phyloP scores from a whole-genome alignment of 2,888 invertebrate genomes.

The Cistogaster globosa region DNA sequence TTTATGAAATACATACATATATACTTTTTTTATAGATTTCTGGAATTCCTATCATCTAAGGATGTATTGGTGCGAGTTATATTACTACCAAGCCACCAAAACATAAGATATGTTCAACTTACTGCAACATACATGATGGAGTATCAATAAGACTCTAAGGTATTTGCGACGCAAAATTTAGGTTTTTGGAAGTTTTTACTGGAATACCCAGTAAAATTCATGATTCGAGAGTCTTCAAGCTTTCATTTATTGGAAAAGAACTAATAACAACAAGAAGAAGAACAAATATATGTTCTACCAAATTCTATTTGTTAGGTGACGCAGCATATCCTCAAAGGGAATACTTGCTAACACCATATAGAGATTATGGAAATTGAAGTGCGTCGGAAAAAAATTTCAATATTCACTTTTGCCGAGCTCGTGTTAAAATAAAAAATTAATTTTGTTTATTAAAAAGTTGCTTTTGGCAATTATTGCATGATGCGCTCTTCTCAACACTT shows the following conservation, averaged over 20 bases:
- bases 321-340: constrained; percentile 57
- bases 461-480: constrained; percentile 72
- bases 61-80: constrained; percentile 57
- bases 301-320: constrained; percentile 61
- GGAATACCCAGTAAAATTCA: constrained; percentile 76
- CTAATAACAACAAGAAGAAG: too few species aligned
- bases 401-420: constrained; percentile 72
- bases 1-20: not conserved
- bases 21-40: constrained; percentile 39
- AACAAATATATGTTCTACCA: constrained; percentile 64
- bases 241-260: constrained; percentile 69
- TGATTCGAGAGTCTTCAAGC: constrained; percentile 74
- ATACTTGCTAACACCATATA: constrained; percentile 73
- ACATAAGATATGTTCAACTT: constrained; percentile 76
- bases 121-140: constrained; percentile 74
- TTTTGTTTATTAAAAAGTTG: constrained; percentile 76
- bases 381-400: constrained; percentile 74
- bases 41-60: constrained; percentile 58
- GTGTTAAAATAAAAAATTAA: constrained; percentile 77
- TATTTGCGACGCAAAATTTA: constrained; percentile 75
- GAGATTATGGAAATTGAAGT: constrained; percentile 74
- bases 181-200: constrained; percentile 75
- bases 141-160: constrained; percentile 74
- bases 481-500: too few species aligned
- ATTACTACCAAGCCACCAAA: constrained; percentile 53